Evolutionary conservation across 1,140 invertebrate species (phyloP).

Genomic region (Gryon sp.): DNA sequence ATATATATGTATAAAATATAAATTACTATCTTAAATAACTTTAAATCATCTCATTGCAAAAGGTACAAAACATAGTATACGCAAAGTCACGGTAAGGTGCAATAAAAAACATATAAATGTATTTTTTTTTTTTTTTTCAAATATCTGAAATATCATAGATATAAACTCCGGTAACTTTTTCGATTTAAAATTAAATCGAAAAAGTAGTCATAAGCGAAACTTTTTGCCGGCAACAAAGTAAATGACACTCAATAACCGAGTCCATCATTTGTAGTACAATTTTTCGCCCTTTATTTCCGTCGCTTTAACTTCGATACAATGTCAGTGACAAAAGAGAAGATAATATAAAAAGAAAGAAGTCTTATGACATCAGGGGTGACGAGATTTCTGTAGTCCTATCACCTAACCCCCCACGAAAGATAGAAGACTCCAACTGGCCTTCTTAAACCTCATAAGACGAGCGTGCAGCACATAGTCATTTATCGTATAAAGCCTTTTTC

Average conservation of each 20-base stretch:
- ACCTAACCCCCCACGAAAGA: constrained; percentile 32
- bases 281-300: constrained; percentile 49
- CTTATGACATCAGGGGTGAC: constrained; percentile 38
- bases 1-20: too few relatives aligned
- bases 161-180: not conserved
- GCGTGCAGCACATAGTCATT: constrained; percentile 57
- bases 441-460: constrained; percentile 55
- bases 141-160: not conserved
- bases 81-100: too few relatives aligned
- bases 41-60: too few relatives aligned
- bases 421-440: constrained; percentile 50
- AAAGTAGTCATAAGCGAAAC: constrained; percentile 13
- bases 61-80: too few relatives aligned
- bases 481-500: constrained; percentile 55
- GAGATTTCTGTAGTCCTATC: constrained; percentile 58
- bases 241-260: constrained; percentile 48
- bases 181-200: not conserved
- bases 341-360: constrained; percentile 52
- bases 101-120: too few relatives aligned
- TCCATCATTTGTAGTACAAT: constrained; percentile 54
- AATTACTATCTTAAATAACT: too few relatives aligned
- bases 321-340: constrained; percentile 55
- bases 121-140: too few relatives aligned
- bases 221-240: constrained; percentile 29
- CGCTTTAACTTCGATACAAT: constrained; percentile 55